Conservation (phyloP, 2,113 vertebrate species). For the Nicator chloris region DNA sequence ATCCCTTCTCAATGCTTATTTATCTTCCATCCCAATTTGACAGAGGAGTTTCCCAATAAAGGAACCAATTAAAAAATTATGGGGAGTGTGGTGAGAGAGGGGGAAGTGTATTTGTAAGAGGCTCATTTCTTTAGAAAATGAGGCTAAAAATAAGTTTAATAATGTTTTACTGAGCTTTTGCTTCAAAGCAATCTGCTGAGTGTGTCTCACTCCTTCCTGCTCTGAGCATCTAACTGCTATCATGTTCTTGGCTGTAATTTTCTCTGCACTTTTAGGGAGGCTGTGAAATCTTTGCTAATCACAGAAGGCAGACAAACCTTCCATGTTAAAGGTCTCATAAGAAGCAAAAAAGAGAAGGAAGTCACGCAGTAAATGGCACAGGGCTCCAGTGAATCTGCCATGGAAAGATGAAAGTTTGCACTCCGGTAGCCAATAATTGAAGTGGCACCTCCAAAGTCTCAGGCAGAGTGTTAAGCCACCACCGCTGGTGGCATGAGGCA, state of each 20-base stretch:
- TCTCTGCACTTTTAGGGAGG: not conserved
- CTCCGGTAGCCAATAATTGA: not conserved
- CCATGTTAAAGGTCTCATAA: not conserved
- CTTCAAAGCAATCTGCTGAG: slow-evolving; percentile 12
- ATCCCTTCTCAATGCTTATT: not conserved
- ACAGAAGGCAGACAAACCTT: not conserved
- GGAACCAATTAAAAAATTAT: slow-evolving; percentile 11
- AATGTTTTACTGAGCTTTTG: slow-evolving; percentile 2
- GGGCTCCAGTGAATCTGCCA: not conserved
- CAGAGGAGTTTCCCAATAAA: not conserved
- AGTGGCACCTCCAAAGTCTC: not conserved
- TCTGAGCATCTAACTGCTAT: not conserved
- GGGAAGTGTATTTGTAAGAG: not conserved
- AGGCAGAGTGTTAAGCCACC: not conserved
- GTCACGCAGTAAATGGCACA: not conserved
- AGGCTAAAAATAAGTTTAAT: slow-evolving; percentile 34
- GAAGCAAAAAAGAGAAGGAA: not conserved
- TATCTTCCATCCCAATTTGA: not conserved
- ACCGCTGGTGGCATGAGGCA: not conserved
- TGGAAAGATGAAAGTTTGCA: not conserved
- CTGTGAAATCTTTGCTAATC: not conserved
- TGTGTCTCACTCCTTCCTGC: not conserved
- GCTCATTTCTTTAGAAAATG: slow-evolving; percentile 5
- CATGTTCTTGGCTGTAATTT: slow-evolving; percentile 21
- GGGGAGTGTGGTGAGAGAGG: not conserved